Conservation (phyloP, 2,888 invertebrate genomes). For the Mythimna impura region DNA sequence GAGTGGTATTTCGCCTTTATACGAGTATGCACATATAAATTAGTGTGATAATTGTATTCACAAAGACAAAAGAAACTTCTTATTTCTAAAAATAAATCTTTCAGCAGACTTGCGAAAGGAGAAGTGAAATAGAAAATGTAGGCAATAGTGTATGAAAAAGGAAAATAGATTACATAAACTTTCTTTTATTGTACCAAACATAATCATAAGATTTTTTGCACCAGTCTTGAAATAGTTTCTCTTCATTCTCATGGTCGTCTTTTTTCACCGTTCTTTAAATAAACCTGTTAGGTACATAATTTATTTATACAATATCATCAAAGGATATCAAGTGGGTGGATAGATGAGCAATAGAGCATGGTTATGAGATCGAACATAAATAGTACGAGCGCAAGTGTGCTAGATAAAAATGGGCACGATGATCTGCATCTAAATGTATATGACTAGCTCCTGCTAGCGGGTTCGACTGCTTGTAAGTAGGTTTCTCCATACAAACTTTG, state of each 20-base stretch:
- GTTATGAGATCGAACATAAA: constrained; percentile 1
- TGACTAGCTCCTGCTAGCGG: too few species aligned
- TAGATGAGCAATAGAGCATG: constrained; percentile 1
- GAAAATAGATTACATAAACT: not conserved
- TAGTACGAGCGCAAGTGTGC: not conserved
- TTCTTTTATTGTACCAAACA: not conserved
- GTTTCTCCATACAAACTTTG: too few species aligned
- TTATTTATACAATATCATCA: not conserved
- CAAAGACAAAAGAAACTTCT: too few species aligned
- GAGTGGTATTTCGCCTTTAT: too few species aligned
- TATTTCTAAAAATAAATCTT: too few species aligned
- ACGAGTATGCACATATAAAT: too few species aligned
- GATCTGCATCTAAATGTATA: not conserved
- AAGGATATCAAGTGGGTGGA: not conserved
- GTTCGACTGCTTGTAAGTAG: too few species aligned
- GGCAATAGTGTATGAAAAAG: too few species aligned
- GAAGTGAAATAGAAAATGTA: too few species aligned
- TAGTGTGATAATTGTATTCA: too few species aligned
- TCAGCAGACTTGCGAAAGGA: too few species aligned
- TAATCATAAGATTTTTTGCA: not conserved
- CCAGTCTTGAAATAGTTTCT: not conserved
- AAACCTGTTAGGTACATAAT: not conserved
- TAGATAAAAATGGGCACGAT: constrained; percentile 8
- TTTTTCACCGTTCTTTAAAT: not conserved
- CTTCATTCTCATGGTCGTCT: not conserved